Percentiles rank a stretch among this genome's conserved stretches.
These are phyloP conservation scores for Phrynocephalus guinanensis DNA, from an alignment of 2,797 vertebrate species.

Conservation along the genomic window DNA sequence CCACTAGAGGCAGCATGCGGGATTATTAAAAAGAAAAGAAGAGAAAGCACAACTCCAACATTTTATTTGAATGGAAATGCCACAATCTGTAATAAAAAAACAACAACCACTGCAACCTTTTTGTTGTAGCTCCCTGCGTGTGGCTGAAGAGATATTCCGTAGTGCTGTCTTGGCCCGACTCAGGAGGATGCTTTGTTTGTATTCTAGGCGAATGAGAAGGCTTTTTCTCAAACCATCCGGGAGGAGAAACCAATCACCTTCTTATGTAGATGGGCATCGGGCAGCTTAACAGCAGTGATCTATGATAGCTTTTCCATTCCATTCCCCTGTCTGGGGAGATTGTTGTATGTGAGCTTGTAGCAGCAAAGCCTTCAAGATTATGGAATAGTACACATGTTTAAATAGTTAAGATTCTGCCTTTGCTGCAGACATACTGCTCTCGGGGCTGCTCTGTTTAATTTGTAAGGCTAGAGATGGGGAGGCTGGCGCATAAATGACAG, in stretches of 20 bases:
- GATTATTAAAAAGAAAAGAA: background rate
- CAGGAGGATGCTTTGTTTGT: background rate
- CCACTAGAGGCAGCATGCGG: too few species aligned
- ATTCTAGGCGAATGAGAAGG: conserved; percentile 6
- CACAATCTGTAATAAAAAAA: too few species aligned
- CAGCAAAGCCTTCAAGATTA: background rate
- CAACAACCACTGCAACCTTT: background rate
- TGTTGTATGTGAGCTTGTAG: background rate
- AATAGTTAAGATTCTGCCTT: background rate
- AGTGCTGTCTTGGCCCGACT: background rate
- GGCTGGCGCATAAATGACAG: background rate
- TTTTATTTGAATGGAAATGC: too few species aligned
- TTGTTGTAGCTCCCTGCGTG: background rate
- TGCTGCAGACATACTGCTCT: background rate
- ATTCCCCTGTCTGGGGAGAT: background rate
- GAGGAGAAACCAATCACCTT: conserved; percentile 20
- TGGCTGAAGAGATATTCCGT: background rate
- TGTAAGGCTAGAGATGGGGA: background rate
- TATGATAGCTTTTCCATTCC: conserved; percentile 6
- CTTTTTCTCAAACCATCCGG: conserved; percentile 11
- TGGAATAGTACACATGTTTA: background rate
- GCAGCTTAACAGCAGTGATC: background rate
- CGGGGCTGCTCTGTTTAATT: background rate
- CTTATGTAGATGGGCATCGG: conserved; percentile 16
- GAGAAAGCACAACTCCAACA: background rate